Percentiles rank a stretch among this genome's conserved stretches.
Conservation (phyloP, 2,797 vertebrate species). For the Steatocranus sp. region DNA sequence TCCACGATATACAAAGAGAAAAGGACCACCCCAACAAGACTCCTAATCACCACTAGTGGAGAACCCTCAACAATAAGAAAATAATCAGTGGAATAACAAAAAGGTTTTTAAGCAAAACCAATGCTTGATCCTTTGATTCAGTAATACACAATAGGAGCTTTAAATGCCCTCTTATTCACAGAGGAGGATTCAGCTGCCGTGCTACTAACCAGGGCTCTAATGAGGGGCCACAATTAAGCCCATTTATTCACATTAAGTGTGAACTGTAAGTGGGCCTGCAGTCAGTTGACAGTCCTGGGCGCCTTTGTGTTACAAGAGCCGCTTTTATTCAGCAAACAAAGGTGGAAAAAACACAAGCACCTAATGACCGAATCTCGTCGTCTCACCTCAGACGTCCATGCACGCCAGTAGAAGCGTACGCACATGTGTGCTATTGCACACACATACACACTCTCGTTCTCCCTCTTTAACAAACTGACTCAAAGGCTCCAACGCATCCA, state of each 20-base stretch:
- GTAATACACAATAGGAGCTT: constrained; percentile 69
- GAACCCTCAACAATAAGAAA: constrained; percentile 65
- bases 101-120: constrained; percentile 68
- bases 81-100: constrained; percentile 73
- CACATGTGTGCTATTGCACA: not conserved
- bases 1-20: constrained; percentile 46
- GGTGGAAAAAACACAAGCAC: constrained; percentile 70
- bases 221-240: constrained; percentile 79
- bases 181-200: constrained; percentile 73
- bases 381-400: constrained; percentile 47
- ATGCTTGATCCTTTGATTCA: constrained; percentile 74
- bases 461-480: constrained; percentile 63
- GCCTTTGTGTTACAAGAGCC: constrained; percentile 75
- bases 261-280: constrained; percentile 73
- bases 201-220: constrained; percentile 68
- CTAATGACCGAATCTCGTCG: constrained; percentile 70
- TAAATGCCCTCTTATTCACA: constrained; percentile 72
- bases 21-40: constrained; percentile 45
- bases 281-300: constrained; percentile 68
- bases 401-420: constrained; percentile 11
- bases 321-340: constrained; percentile 76
- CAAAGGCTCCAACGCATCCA: constrained; percentile 65
- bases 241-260: constrained; percentile 80
- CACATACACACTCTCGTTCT: constrained; percentile 9
- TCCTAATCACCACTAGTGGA: constrained; percentile 65